Conservation (phyloP, 2,113 vertebrate genomes). For the Prunella himalayana region DNA sequence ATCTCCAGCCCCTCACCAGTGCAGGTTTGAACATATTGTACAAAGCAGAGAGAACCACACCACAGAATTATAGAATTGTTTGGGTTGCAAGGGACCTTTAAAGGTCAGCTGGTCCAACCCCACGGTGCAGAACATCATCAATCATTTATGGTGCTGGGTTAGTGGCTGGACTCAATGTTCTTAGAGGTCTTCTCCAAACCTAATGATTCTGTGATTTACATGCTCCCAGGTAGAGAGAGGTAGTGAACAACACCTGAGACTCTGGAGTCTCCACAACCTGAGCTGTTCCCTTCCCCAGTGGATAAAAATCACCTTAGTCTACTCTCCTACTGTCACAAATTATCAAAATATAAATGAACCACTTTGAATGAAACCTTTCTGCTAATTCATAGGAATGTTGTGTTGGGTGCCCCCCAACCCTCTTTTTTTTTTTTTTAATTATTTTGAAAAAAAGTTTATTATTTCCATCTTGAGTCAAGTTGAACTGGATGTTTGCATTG, state of each 20-base stretch:
- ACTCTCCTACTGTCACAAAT: background rate
- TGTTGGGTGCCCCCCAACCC: fast-evolving
- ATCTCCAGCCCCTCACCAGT: background rate
- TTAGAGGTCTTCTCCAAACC: background rate
- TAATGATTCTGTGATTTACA: background rate
- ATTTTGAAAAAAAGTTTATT: background rate
- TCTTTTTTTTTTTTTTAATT: background rate
- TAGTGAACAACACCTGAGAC: background rate
- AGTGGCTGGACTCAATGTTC: background rate
- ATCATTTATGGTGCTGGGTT: background rate
- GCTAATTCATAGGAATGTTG: background rate
- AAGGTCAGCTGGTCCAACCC: background rate
- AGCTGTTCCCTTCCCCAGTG: background rate
- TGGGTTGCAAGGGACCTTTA: background rate
- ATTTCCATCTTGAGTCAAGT: background rate
- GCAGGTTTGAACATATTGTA: background rate
- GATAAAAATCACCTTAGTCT: background rate
- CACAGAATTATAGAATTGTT: background rate
- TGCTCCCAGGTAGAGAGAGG: background rate
- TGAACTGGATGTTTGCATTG: background rate
- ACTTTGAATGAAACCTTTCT: background rate
- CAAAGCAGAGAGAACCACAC: background rate
- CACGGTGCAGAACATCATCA: background rate
- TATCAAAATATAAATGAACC: background rate
- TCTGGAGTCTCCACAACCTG: background rate